Percentiles rank a stretch among this genome's conserved stretches.
phyloP scores from a whole-genome alignment of 2,113 vertebrate genomes.

The Oplegnathus fasciatus region DNA sequence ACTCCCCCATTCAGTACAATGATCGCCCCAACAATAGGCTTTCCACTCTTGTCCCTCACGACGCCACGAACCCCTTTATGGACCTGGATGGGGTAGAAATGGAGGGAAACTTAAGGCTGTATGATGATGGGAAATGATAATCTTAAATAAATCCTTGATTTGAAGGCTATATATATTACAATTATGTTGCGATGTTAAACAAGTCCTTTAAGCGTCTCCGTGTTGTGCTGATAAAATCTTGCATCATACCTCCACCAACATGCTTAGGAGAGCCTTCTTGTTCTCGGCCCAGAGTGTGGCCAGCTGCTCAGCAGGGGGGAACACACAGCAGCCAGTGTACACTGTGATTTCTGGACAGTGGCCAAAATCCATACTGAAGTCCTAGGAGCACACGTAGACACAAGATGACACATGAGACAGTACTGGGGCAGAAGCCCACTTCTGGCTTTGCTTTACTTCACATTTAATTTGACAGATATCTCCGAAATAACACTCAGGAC shows the following conservation, averaged over 20 bases:
- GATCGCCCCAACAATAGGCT: constrained; percentile 90
- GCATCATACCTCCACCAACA: constrained; percentile 94
- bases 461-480: not conserved
- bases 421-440: not conserved
- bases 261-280: constrained; percentile 94
- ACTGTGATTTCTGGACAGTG: constrained; percentile 98
- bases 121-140: not conserved
- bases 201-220: not conserved
- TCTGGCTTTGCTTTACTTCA: not conserved
- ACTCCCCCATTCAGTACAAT: constrained; percentile 91
- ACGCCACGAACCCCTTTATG: constrained; percentile 95
- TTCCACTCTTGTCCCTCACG: constrained; percentile 93
- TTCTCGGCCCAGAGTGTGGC: constrained; percentile 92
- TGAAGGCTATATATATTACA: not conserved
- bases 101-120: not conserved
- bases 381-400: constrained; percentile 82
- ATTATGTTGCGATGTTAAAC: not conserved
- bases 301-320: constrained; percentile 90
- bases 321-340: constrained; percentile 95
- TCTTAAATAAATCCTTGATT: not conserved
- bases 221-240: constrained; percentile 14
- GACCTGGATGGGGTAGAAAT: constrained; percentile 83
- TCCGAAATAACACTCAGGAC: not conserved
- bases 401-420: not conserved
- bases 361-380: constrained; percentile 93